Evolutionary conservation across 2,888 invertebrate species (phyloP).

Genomic region (Euclidia mi): DNA sequence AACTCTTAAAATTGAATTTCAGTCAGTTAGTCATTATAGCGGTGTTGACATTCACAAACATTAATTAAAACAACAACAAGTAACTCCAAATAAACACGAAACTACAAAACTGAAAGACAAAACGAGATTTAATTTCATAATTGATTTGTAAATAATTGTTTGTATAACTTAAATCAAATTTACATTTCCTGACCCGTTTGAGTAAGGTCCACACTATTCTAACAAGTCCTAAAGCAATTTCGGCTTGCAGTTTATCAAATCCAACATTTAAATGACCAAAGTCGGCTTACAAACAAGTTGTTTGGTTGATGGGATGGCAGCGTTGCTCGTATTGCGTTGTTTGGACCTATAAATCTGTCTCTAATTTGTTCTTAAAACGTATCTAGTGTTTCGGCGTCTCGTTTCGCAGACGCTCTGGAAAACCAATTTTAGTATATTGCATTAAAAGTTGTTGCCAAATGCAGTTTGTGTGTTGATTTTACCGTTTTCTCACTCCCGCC

Average conservation of each 20-base stretch:
- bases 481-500: slow-evolving; percentile 40
- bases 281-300: slow-evolving; percentile 82
- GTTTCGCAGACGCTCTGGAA: slow-evolving; percentile 77
- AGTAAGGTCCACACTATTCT: slow-evolving; percentile 61
- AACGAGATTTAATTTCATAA: too few relatives aligned
- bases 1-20: too few relatives aligned
- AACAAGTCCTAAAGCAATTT: slow-evolving; percentile 70
- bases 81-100: too few relatives aligned
- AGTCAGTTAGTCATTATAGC: too few relatives aligned
- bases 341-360: slow-evolving; percentile 86
- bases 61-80: too few relatives aligned
- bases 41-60: too few relatives aligned
- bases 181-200: slow-evolving; percentile 29
- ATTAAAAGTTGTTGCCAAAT: slow-evolving; percentile 86
- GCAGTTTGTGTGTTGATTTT: slow-evolving; percentile 71
- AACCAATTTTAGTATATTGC: slow-evolving; percentile 86
- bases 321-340: slow-evolving; percentile 76
- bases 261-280: slow-evolving; percentile 87
- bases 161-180: slow-evolving; percentile 18
- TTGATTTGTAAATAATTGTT: slow-evolving; percentile 21
- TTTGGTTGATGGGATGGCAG: slow-evolving; percentile 78
- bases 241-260: slow-evolving; percentile 81
- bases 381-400: slow-evolving; percentile 80
- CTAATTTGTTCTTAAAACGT: slow-evolving; percentile 85
- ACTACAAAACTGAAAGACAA: too few relatives aligned